phyloP scores from a whole-genome alignment of 2,113 vertebrate species.

The Rhea pennata region DNA sequence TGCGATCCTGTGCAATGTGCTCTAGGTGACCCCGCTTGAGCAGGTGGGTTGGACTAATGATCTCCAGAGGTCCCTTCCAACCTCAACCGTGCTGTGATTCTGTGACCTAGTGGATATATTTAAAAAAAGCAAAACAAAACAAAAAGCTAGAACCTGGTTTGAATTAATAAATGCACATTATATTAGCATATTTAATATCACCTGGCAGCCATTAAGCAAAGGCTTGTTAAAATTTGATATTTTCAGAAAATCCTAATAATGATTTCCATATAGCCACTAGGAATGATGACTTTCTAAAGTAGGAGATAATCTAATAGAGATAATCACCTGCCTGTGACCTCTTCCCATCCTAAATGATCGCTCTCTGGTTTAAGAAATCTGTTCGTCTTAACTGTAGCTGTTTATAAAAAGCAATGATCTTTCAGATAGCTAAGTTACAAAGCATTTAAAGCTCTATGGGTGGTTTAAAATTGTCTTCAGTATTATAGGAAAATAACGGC shows the following conservation, averaged over 20 bases:
- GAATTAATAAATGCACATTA: not conserved
- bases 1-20: no score
- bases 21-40: no score
- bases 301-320: not conserved
- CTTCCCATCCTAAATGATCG: not conserved
- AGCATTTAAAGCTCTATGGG: not conserved
- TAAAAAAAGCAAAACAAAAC: not conserved
- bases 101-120: not conserved
- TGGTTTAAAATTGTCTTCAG: not conserved
- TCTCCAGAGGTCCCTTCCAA: no score
- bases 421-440: not conserved
- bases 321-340: not conserved
- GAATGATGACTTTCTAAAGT: not conserved
- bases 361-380: not conserved
- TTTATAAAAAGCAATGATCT: not conserved
- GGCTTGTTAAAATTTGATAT: not conserved
- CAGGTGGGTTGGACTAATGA: no score
- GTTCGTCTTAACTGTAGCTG: not conserved
- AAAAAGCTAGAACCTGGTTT: not conserved
- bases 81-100: no score
- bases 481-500: not conserved
- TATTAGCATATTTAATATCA: not conserved
- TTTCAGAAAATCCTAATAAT: not conserved
- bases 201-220: not conserved
- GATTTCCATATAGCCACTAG: not conserved